Percentiles rank a stretch among this genome's conserved stretches.
phyloP scores from a whole-genome alignment of 2,797 vertebrate species.

The Megaceryle alcyon region DNA sequence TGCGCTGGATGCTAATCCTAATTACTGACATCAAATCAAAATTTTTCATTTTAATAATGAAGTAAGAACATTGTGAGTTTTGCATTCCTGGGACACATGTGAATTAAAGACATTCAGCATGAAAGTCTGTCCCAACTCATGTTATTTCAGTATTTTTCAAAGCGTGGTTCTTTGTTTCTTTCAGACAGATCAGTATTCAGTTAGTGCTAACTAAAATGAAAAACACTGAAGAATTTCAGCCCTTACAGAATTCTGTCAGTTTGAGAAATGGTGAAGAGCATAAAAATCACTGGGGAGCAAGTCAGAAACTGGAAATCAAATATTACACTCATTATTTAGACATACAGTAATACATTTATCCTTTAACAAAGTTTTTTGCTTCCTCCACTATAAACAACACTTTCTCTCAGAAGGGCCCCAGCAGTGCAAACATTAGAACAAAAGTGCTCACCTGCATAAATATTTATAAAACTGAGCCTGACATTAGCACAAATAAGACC shows the following conservation, averaged over 20 bases:
- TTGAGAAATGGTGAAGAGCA: constrained; percentile 7
- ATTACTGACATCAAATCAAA: neutral
- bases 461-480: constrained; percentile 25
- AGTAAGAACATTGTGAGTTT: neutral
- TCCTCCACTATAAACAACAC: neutral
- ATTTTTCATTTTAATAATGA: neutral
- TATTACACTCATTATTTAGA: neutral
- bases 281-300: neutral
- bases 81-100: neutral
- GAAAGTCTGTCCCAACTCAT: neutral
- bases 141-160: neutral
- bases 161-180: neutral
- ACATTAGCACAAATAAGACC: neutral
- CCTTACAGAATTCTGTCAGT: neutral
- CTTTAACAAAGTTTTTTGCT: constrained; percentile 9
- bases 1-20: neutral
- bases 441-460: neutral
- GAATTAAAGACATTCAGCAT: neutral
- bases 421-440: neutral
- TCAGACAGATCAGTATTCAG: constrained; percentile 32
- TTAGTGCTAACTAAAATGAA: neutral
- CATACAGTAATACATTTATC: neutral
- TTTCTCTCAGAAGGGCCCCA: neutral
- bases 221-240: neutral
- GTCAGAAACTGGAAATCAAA: constrained; percentile 33